Percentiles rank a stretch among this genome's conserved stretches.
Conservation (phyloP, 2,888 invertebrate genomes). For the Cantharis flavilabris region DNA sequence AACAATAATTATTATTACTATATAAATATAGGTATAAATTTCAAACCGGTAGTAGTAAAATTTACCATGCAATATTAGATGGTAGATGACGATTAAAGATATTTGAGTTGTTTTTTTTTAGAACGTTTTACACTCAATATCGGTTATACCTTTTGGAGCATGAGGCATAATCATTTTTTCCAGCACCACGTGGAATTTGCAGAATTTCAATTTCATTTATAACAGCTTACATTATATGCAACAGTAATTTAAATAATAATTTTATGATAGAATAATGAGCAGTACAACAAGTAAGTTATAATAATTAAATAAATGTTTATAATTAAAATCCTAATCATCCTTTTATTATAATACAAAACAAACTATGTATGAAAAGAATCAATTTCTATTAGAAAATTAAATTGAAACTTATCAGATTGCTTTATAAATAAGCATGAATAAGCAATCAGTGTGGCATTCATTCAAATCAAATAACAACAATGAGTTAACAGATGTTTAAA, state of each 20-base stretch:
- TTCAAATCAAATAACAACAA: not conserved
- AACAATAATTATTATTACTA: not conserved
- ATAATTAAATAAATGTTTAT: not conserved
- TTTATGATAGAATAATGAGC: not conserved
- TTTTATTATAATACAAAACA: not conserved
- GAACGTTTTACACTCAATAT: not conserved
- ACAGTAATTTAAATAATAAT: not conserved
- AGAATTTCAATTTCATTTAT: too few relatives aligned
- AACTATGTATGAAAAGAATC: not conserved
- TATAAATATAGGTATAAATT: not conserved
- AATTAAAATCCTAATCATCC: not conserved
- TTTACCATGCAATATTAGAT: not conserved
- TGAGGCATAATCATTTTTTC: too few relatives aligned
- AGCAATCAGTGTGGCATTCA: conserved; percentile 1
- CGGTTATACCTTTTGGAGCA: too few relatives aligned
- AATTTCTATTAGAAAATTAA: conserved; percentile 3
- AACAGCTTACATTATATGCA: not conserved
- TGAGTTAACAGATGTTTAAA: not conserved
- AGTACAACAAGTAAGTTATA: not conserved
- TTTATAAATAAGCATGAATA: conserved; percentile 10
- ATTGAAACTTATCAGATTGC: conserved; percentile 6
- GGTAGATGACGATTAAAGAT: not conserved
- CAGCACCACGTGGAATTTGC: too few relatives aligned
- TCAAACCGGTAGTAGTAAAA: not conserved
- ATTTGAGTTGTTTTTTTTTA: not conserved